Base-by-base conservation (phyloP, 2,888 invertebrate species). In the Ctena decussata region DNA sequence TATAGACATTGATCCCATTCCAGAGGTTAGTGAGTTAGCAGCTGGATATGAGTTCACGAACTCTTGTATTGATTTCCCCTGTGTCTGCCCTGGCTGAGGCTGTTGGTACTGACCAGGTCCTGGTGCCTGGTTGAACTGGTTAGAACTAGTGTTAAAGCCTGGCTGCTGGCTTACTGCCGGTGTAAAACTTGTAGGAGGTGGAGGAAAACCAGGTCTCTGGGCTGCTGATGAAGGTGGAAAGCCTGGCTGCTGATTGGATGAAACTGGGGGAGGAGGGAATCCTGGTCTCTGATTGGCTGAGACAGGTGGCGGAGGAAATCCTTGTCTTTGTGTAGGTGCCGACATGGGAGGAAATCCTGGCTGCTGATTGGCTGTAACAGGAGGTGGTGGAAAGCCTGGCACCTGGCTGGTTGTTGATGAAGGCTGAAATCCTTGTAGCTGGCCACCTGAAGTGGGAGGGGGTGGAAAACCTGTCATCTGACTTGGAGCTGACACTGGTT, bases 1-100 rank as follows among this genome's bases (percentile, higher is more conserved):
- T 60, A 91, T n/a, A 30, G 88, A 82, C 84, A 89, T 82, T 5
- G 79, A 46, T 72, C 85, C 32, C 81, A 87, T 75, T 21, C 83
- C 65, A 35, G 78, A 60, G 41, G 78, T 24, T n/a, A 57, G 46
- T 15, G 76, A 27, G 44, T 78, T 78, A 49, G 57, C 70, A 49
- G 70, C 80, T 65, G 78, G 78, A 70, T 81, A 82, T 15, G 80
- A 53, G 75, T 86, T 89, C 24, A 85, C 86, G 82, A 84, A 89
- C 44, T 85, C 77, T 46, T 71, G 60, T 12, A 89, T 73, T 46
- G 60, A 70, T 65, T 80, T 82, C 70, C 84, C 88, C 39, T 74
- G n/a, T 44, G 46, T 21, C 49, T 74, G 39, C 12, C n/a, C 35
- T 21, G 60, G 27, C 39, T 44, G 24, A 21, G 46, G 21, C 24